phyloP scores from a whole-genome alignment of 2,113 vertebrate genomes.

The Pyrgilauda ruficollis region DNA sequence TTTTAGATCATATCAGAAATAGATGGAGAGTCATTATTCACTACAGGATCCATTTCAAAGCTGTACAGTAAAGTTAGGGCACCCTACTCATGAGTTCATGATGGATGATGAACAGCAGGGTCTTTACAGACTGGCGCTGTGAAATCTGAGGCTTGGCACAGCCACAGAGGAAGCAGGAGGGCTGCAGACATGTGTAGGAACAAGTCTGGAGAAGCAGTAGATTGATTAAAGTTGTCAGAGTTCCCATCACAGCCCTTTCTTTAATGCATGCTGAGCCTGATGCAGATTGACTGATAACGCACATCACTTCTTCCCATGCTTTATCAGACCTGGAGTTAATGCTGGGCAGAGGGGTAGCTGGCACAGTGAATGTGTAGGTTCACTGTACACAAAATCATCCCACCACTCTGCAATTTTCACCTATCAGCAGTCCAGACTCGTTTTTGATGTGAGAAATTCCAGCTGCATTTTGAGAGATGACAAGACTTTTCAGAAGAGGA shows the following conservation, averaged over 20 bases:
- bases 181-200: constrained; percentile 36
- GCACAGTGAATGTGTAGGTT: neutral
- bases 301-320: neutral
- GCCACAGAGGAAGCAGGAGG: constrained; percentile 44
- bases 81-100: constrained; percentile 17
- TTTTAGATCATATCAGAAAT: constrained; percentile 54
- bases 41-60: constrained; percentile 50
- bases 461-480: constrained; percentile 31
- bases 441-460: constrained; percentile 14
- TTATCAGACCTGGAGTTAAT: constrained; percentile 16
- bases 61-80: neutral
- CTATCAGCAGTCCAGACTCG: constrained; percentile 11
- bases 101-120: constrained; percentile 50
- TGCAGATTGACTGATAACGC: constrained; percentile 15
- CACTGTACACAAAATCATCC: neutral
- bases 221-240: constrained; percentile 56
- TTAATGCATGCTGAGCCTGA: neutral
- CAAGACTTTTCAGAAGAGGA: neutral
- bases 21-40: constrained; percentile 3
- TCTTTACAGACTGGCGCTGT: constrained; percentile 11
- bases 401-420: neutral
- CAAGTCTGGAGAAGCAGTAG: constrained; percentile 31
- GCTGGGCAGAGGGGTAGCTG: neutral
- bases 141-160: constrained; percentile 59
- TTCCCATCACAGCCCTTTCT: neutral